Base-by-base conservation (phyloP, 2,888 invertebrate genomes). In the Drosophila birchii region DNA sequence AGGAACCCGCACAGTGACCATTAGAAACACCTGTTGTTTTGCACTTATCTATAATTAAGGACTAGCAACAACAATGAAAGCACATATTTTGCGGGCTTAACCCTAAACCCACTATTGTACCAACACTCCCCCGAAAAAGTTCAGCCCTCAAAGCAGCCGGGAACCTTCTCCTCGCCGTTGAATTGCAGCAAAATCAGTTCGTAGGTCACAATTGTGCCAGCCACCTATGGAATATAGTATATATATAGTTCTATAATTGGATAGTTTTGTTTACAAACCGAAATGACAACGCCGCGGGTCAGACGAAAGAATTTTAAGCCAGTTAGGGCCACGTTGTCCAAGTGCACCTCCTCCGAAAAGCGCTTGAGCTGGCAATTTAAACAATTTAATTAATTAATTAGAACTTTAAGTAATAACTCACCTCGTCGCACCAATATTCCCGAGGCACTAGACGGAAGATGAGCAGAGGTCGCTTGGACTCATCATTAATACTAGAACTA, bases 151-250 rank as follows among this genome's bases (percentile, higher is more conserved):
- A 67, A 68, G 77, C 91, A 91, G 74, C 83, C 88, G 62, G 72
- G 76, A 34, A 91, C 78, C 79, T 86, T 81, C 69, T 86, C 88
- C 55, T 82, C 91, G 43, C 93, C 92, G 76, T 93, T 94, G 77
- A 94, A 94, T 75, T 94, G 94, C 45, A 94, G 91, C 61, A 94
- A 86, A 34, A 94, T 94, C 20, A 94, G 89, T 85, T 94, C 94
- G 78, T 94, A 94, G 8, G 94, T 94, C 9, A 94, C 93, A 59
- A 94, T 94, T 4, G 94, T 94, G 39, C 94, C 94, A 43, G 94
- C 94, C 56, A 94, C 93, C 94, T 94, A 43, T 36, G 1, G 26
- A n/a, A 60, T 62, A 71, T 54, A 49, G 34, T 64, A 72, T 53
- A 51, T 20, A 14, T 34, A 32, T 49, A 61, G 18, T 41, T 41